Evolutionary conservation across 2,113 vertebrate genomes (phyloP).

Genomic region (Sinocyclocheilus maitianheensis): DNA sequence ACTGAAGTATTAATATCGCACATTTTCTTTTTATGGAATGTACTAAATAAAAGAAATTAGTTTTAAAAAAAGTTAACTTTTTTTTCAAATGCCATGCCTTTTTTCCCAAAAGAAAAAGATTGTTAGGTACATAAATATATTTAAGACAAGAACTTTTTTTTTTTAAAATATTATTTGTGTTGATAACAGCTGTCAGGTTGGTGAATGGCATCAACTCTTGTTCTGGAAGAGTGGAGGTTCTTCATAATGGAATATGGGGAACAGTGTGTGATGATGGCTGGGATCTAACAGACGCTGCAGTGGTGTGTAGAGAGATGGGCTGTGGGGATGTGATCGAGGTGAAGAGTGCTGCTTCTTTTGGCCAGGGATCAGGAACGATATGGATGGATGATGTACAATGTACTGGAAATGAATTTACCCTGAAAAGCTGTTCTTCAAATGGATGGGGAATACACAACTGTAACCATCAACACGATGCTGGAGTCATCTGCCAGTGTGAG

Average conservation of each 20-base stretch:
- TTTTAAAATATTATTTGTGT: no score
- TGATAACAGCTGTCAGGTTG: no score
- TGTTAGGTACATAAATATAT: no score
- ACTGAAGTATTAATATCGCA: neutral
- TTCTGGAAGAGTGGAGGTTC: slow-evolving; percentile 3
- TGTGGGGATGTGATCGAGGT: neutral
- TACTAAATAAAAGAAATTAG: no score
- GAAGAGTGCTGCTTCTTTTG: neutral
- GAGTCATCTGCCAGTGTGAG: slow-evolving; percentile 7
- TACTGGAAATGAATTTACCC: neutral
- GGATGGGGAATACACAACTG: neutral
- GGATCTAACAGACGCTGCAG: neutral
- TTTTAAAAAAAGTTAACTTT: no score
- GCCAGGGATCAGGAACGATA: slow-evolving; percentile 1
- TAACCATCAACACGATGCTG: neutral
- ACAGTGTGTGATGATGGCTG: neutral
- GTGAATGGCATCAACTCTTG: neutral
- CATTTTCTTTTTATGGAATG: neutral
- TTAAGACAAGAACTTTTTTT: no score
- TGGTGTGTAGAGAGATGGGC: neutral
- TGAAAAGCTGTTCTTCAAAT: neutral
- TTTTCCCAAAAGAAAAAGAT: no score
- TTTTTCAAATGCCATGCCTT: no score
- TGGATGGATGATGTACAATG: neutral
- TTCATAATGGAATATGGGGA: neutral